These are phyloP conservation scores for Dromiciops gliroides DNA, from an alignment of 2,113 vertebrate species.

Conservation along the genomic window DNA sequence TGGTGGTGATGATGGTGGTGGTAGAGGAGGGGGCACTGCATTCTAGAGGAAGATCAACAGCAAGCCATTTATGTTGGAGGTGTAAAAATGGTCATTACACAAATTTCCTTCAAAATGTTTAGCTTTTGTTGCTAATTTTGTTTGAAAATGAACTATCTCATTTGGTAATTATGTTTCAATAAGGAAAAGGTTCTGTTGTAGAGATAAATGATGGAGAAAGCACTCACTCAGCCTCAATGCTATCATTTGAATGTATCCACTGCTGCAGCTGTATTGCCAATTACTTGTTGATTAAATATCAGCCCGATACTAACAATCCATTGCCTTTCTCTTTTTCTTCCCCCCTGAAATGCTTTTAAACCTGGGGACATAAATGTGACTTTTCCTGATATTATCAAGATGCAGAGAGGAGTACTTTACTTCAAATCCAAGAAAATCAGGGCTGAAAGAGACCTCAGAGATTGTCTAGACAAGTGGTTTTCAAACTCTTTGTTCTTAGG, in stretches of 20 bases:
- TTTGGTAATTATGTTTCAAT: conserved; percentile 81
- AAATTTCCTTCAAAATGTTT: conserved; percentile 75
- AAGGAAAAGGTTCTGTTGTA: conserved; percentile 82
- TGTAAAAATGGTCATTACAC: conserved; percentile 75
- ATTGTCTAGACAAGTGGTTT: not conserved
- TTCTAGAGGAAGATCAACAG: conserved; percentile 42
- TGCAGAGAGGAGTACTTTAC: not conserved
- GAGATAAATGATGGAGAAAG: conserved; percentile 77
- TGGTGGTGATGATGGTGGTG: not conserved
- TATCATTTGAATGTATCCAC: conserved; percentile 69
- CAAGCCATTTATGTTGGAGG: conserved; percentile 56
- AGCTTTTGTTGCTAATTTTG: conserved; percentile 74
- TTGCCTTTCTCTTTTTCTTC: conserved; percentile 43
- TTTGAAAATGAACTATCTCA: conserved; percentile 78
- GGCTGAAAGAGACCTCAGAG: not conserved
- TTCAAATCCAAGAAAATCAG: not conserved
- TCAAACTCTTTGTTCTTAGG: not conserved
- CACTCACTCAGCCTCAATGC: conserved; percentile 61
- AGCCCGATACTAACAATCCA: conserved; percentile 66
- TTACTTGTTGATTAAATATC: conserved; percentile 78
- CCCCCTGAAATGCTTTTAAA: not conserved
- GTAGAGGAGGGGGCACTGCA: conserved; percentile 49
- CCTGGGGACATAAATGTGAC: not conserved
- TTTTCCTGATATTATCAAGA: not conserved
- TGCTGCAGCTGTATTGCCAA: conserved; percentile 68